phyloP scores from a whole-genome alignment of 1,140 invertebrate species.

The Cecropterus lyciades region DNA sequence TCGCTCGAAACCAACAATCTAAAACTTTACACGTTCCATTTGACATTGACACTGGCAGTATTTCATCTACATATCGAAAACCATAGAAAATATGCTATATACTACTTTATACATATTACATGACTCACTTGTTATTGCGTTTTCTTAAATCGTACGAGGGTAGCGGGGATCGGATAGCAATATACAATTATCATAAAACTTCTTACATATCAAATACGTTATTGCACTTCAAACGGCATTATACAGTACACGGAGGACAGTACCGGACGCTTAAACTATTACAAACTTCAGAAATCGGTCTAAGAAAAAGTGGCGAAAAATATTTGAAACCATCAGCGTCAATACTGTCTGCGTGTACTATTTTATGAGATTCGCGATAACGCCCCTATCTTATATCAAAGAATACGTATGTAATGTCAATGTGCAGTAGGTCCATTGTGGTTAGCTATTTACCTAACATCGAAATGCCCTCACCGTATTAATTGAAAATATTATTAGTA shows the following conservation, averaged over 20 bases:
- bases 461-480: slow-evolving; percentile 31
- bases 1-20: slow-evolving; percentile 29
- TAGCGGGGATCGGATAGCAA: slow-evolving; percentile 40
- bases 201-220: slow-evolving; percentile 20
- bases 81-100: slow-evolving; percentile 77
- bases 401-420: slow-evolving; percentile 12
- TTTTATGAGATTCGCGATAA: slow-evolving; percentile 46
- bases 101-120: slow-evolving; percentile 78
- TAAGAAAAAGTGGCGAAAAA: neutral
- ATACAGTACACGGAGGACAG: slow-evolving; percentile 1
- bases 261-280: neutral
- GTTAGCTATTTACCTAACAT: slow-evolving; percentile 23
- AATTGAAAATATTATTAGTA: slow-evolving; percentile 28
- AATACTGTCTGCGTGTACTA: slow-evolving; percentile 12
- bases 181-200: slow-evolving; percentile 37
- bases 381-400: slow-evolving; percentile 27
- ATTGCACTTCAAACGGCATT: slow-evolving; percentile 17
- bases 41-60: slow-evolving; percentile 74
- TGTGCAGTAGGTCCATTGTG: slow-evolving; percentile 10
- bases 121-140: slow-evolving; percentile 79
- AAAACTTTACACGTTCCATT: slow-evolving; percentile 35
- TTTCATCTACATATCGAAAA: slow-evolving; percentile 80
- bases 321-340: no score
- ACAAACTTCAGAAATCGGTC: slow-evolving; percentile 15
- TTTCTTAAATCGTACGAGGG: slow-evolving; percentile 67